These are phyloP conservation scores for Naja naja DNA, from an alignment of 2,113 vertebrate genomes.

Conservation along the genomic window DNA sequence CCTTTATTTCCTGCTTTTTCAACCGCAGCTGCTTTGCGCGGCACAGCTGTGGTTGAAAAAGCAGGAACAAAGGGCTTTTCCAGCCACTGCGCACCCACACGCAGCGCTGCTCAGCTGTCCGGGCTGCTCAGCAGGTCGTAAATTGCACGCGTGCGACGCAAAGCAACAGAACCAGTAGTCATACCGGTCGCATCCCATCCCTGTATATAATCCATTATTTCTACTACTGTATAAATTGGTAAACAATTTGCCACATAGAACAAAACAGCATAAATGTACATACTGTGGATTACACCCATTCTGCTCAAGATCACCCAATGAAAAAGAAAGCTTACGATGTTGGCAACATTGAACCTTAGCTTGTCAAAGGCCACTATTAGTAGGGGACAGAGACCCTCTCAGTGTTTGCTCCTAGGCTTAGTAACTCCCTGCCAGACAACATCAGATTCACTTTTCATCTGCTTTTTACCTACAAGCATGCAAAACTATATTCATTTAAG, in stretches of 20 bases:
- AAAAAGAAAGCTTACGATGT: constrained; percentile 7
- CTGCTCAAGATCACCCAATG: constrained; percentile 16
- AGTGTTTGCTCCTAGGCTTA: background rate
- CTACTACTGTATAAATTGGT: accelerated
- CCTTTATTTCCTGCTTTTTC: too few relatives aligned
- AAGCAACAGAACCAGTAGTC: too few relatives aligned
- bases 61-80: too few relatives aligned
- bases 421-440: background rate
- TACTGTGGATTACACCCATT: constrained; percentile 20
- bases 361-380: background rate
- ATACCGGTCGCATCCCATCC: too few relatives aligned
- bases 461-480: background rate
- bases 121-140: too few relatives aligned
- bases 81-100: too few relatives aligned
- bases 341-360: background rate
- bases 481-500: background rate
- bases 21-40: too few relatives aligned
- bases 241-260: constrained; percentile 23
- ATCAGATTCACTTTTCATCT: background rate
- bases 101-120: too few relatives aligned
- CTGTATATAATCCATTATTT: background rate
- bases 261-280: background rate
- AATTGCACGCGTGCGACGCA: too few relatives aligned
- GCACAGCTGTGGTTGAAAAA: too few relatives aligned
- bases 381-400: background rate